These are phyloP conservation scores for Gambusia affinis DNA, from an alignment of 2,113 vertebrate species.

Conservation along the genomic window DNA sequence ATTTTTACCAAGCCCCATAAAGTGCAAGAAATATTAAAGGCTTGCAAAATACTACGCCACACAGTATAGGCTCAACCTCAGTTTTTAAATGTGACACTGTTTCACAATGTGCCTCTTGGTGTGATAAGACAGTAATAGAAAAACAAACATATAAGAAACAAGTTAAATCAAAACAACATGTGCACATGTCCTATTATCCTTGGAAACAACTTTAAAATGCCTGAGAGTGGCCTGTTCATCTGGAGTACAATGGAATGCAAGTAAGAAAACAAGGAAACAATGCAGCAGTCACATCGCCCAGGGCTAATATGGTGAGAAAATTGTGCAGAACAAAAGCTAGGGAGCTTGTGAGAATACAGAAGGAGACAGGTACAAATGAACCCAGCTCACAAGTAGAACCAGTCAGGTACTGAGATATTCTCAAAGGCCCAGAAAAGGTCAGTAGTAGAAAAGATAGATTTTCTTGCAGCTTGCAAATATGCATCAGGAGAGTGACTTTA, in stretches of 20 bases:
- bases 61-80: conserved; percentile 49
- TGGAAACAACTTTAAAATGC: background rate
- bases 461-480: background rate
- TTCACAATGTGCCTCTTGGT: background rate
- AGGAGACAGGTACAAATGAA: background rate
- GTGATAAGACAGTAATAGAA: background rate
- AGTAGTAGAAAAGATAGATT: background rate
- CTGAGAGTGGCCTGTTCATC: background rate
- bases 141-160: background rate
- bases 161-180: background rate
- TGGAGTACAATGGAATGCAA: background rate
- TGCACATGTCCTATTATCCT: background rate
- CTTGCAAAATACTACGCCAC: conserved; percentile 36
- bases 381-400: background rate
- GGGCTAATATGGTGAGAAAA: background rate
- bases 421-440: background rate
- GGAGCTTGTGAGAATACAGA: background rate
- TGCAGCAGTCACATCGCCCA: background rate
- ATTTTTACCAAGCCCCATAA: conserved; percentile 33
- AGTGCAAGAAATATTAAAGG: conserved; percentile 64
- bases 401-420: background rate
- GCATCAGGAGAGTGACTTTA: background rate
- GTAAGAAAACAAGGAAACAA: background rate
- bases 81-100: conserved; percentile 49
- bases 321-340: background rate